These are phyloP conservation scores for Ahaetulla prasina DNA, from an alignment of 2,113 vertebrate species.

Conservation along the genomic window DNA sequence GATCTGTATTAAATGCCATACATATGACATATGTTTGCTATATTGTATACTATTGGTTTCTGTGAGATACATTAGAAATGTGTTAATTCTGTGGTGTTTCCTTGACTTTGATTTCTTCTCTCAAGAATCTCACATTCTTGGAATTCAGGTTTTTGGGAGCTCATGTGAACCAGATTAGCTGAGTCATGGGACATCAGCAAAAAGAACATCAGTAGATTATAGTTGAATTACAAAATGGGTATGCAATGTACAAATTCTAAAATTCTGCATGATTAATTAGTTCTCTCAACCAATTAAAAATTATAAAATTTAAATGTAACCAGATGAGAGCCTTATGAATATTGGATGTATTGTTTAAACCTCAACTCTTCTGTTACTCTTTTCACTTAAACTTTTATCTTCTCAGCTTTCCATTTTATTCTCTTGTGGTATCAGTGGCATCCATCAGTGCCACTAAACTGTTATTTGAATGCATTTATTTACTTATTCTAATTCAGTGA, in stretches of 20 bases:
- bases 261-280: neutral
- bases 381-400: neutral
- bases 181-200: neutral
- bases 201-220: neutral
- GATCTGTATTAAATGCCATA: neutral
- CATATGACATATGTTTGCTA: neutral
- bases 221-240: neutral
- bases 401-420: neutral
- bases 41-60: neutral
- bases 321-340: neutral
- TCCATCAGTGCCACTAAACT: neutral
- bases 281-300: neutral
- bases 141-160: neutral
- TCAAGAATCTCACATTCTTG: neutral
- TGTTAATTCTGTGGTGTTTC: neutral
- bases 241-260: neutral
- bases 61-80: neutral
- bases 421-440: neutral
- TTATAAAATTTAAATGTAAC: neutral
- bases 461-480: neutral
- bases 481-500: neutral
- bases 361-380: neutral
- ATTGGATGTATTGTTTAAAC: neutral
- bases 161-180: neutral
- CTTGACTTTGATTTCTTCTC: neutral